Conservation (phyloP, 2,113 vertebrate genomes). For the Lethenteron camtschaticum region DNA sequence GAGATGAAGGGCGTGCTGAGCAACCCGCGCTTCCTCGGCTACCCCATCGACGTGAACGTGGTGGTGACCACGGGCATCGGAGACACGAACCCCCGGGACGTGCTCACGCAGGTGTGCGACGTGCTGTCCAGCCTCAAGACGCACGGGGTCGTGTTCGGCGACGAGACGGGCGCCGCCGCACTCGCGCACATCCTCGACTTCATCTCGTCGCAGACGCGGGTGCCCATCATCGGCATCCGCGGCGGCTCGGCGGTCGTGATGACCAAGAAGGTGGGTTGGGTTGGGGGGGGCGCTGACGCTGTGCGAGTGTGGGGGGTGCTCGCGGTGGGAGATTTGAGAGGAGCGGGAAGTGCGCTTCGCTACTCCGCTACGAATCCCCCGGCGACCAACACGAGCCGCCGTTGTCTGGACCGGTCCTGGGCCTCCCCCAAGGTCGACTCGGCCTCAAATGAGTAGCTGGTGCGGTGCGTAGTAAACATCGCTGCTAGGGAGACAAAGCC, state of each 20-base stretch:
- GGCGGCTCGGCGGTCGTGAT: constrained; percentile 70
- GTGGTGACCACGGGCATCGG: constrained; percentile 60
- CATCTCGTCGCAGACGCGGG: constrained; percentile 71
- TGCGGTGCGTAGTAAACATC: too few relatives aligned
- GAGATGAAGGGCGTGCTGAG: constrained; percentile 56
- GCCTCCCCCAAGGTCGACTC: too few relatives aligned
- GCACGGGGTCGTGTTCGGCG: constrained; percentile 78
- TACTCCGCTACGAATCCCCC: too few relatives aligned
- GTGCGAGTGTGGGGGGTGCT: too few relatives aligned
- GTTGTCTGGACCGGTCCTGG: too few relatives aligned
- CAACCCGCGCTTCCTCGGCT: constrained; percentile 60
- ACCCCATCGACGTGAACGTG: constrained; percentile 69
- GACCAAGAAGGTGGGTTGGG: constrained; percentile 48
- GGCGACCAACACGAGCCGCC: too few relatives aligned
- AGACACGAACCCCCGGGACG: constrained; percentile 70
- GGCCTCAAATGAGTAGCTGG: too few relatives aligned
- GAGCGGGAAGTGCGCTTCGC: too few relatives aligned
- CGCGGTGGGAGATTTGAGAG: too few relatives aligned
- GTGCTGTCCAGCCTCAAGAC: constrained; percentile 47
- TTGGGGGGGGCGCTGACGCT: too few relatives aligned
- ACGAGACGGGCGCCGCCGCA: constrained; percentile 36
- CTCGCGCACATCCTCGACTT: constrained; percentile 83
- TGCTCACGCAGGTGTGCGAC: constrained; percentile 60
- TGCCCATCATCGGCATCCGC: constrained; percentile 73
- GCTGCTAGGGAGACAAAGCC: too few relatives aligned